A percentile compares a stretch with the other conserved stretches of the same genome.
These are phyloP conservation scores for Platichthys flesus DNA, from an alignment of 2,113 vertebrate species.

Conservation along the genomic window DNA sequence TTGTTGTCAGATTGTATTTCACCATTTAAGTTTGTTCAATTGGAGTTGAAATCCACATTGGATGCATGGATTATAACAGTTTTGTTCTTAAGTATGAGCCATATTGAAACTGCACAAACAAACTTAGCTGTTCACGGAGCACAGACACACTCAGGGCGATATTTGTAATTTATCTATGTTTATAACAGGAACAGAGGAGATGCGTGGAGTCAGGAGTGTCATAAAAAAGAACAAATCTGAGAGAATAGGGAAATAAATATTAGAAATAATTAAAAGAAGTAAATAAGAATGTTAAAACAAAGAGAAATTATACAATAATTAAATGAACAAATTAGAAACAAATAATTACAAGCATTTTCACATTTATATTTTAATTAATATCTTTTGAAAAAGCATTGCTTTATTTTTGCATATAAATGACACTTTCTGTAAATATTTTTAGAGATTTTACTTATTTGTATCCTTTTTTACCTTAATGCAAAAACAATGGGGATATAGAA, in stretches of 20 bases:
- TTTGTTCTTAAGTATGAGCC: background rate
- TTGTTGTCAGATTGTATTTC: constrained; percentile 1
- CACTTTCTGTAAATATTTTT: no score
- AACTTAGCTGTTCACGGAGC: background rate
- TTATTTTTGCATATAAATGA: background rate
- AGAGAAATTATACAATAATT: background rate
- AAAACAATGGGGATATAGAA: no score
- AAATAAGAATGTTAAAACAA: no score
- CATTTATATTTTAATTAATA: background rate
- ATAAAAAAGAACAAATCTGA: background rate
- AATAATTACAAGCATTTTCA: background rate
- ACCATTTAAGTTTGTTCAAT: background rate
- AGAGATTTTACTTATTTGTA: no score
- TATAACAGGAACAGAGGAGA: background rate
- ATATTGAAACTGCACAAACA: background rate
- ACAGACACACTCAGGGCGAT: background rate
- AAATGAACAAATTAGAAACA: background rate
- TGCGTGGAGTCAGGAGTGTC: background rate
- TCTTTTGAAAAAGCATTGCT: no score
- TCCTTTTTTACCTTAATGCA: no score
- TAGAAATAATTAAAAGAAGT: no score
- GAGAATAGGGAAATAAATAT: background rate
- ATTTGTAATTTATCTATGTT: constrained; percentile 45
- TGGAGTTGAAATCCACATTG: background rate
- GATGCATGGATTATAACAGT: background rate